Conservation (phyloP, 2,888 invertebrate genomes). For the Trachelus tabidus region DNA sequence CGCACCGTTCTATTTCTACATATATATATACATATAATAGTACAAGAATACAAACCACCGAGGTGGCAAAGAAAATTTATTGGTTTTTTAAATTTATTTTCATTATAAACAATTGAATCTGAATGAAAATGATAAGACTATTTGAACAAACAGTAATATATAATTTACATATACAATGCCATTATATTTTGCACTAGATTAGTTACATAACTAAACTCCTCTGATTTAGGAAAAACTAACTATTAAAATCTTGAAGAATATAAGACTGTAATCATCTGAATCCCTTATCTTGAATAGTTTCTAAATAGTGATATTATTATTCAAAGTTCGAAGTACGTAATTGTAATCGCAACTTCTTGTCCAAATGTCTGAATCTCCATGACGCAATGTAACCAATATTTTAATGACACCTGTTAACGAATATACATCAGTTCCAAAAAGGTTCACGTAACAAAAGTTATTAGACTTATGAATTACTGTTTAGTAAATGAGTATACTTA, state of each 20-base stretch:
- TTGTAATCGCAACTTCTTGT: not conserved
- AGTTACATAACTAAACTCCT: not conserved
- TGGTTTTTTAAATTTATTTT: not conserved
- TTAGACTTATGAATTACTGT: not conserved
- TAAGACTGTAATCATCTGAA: not conserved
- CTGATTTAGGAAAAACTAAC: not conserved
- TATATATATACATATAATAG: not conserved
- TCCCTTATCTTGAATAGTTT: too few relatives aligned
- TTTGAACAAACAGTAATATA: not conserved
- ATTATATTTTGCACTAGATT: not conserved
- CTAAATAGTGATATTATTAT: not conserved
- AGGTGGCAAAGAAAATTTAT: not conserved
- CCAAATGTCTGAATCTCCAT: not conserved
- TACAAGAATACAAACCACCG: not conserved
- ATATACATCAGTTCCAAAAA: not conserved
- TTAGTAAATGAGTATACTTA: too few relatives aligned
- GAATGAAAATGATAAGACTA: not conserved
- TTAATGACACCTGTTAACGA: not conserved
- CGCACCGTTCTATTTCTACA: not conserved
- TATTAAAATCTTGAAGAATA: not conserved
- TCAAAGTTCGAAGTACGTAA: not conserved
- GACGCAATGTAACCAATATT: not conserved
- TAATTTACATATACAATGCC: not conserved
- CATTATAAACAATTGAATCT: not conserved
- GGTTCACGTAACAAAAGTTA: not conserved